Base-by-base conservation (phyloP, 1,140 invertebrate genomes). In the Scaptomyza montana region DNA sequence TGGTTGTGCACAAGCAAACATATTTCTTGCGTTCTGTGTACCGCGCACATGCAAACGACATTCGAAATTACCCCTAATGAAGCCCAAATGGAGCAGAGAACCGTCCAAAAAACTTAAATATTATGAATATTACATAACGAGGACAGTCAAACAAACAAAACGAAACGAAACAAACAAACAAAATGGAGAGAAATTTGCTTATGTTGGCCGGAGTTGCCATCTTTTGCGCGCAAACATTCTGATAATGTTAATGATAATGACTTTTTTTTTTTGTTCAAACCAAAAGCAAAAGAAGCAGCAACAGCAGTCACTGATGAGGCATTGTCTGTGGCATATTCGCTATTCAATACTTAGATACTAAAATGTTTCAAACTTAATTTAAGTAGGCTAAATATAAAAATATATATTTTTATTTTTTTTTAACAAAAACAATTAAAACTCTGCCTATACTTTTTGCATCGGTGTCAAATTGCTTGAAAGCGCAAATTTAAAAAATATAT, bases 211-310 rank as follows among this genome's bases (percentile, higher is more conserved):
- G 16, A 21, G 64, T 59, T 63, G 46, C 36, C 66, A 45, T 56
- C 49, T 41, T 13, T 19, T 25, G 7, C 30, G 33, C 21, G 1
- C 39, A 30, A 39, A 33, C 30, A 39, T 43, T 66, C 8, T 16
- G 25, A 19, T 43, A 30, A 60, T 77, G 77, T 76, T 79, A 82
- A 84, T 68, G 80, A 79, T 82, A 82, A 82, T 82, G 80, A 84
- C 76, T 82, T 78, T 73, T 33, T 12, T 33, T 30, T 16, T 16
- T 54, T 43, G 53, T 12, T 43, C 19, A 53, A 13, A 46, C 9
- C 45, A 16, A 54, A 61, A 46, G 47, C 47, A 77, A 7, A 36
- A 66, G 30, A 59, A 53, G 5, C 39, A 66, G 39, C 64, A 33
- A 33, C 43, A 66, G 39, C 64, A 53, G 5, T 67, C 62, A 28